These are phyloP conservation scores for Bothrops jararaca DNA, from an alignment of 2,113 vertebrate genomes.

Conservation along the genomic window DNA sequence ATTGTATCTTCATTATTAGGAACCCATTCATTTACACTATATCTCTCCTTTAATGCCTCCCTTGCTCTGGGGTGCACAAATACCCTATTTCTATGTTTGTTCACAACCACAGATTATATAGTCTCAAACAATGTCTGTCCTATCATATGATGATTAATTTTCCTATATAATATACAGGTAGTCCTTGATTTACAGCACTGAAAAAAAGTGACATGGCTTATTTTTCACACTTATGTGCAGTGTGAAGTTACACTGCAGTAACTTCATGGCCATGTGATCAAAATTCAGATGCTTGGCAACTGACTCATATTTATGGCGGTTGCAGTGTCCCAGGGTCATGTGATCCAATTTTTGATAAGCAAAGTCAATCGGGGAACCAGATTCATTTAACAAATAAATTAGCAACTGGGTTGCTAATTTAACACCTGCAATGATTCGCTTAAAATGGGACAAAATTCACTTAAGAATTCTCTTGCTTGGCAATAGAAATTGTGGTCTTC, in stretches of 20 bases:
- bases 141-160: background rate
- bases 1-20: background rate
- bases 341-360: background rate
- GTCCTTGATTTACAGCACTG: background rate
- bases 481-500: no score
- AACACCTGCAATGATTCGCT: background rate
- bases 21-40: background rate
- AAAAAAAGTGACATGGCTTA: background rate
- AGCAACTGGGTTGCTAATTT: background rate
- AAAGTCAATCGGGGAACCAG: background rate
- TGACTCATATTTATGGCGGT: background rate
- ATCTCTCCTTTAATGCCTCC: background rate
- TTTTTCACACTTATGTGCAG: background rate
- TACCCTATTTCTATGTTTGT: background rate
- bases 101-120: background rate
- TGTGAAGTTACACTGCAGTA: background rate
- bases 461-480: no score
- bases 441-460: no score
- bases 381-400: background rate
- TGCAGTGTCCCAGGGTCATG: background rate
- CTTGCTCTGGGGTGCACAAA: background rate
- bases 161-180: background rate
- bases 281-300: background rate
- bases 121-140: background rate
- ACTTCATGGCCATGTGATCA: background rate